phyloP scores from a whole-genome alignment of 2,797 vertebrate species.

The Ctenochaetus hawaiiensis region DNA sequence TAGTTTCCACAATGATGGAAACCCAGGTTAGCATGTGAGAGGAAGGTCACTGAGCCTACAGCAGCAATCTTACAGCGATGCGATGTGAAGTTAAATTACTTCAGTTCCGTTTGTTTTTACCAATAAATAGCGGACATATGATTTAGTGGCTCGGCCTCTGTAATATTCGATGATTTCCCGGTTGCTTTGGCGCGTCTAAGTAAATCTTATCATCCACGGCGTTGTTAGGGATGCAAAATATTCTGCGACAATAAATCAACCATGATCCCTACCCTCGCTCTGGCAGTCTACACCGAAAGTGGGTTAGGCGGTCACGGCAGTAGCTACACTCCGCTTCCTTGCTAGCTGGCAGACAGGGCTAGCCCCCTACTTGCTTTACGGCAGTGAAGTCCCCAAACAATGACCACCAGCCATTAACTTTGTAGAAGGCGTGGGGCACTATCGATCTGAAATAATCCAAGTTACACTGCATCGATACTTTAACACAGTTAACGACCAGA shows the following conservation, averaged over 20 bases:
- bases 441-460: background rate
- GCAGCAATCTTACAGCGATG: background rate
- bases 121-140: background rate
- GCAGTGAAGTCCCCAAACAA: constrained; percentile 64
- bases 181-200: too few species aligned
- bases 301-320: constrained; percentile 86
- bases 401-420: constrained; percentile 53
- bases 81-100: background rate
- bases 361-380: constrained; percentile 46
- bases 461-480: background rate
- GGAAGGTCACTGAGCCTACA: background rate
- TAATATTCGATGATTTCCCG: too few species aligned
- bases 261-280: constrained; percentile 38
- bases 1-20: background rate
- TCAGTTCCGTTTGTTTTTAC: background rate
- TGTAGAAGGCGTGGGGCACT: background rate
- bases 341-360: constrained; percentile 62
- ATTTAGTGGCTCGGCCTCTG: background rate
- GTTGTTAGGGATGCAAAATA: background rate
- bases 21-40: background rate
- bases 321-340: constrained; percentile 68
- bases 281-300: constrained; percentile 75
- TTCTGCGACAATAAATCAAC: constrained; percentile 50
- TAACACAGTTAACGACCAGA: rapidly evolving
- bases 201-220: too few species aligned